These are phyloP conservation scores for Fragum fragum DNA, from an alignment of 2,888 invertebrate genomes.

Conservation along the genomic window DNA sequence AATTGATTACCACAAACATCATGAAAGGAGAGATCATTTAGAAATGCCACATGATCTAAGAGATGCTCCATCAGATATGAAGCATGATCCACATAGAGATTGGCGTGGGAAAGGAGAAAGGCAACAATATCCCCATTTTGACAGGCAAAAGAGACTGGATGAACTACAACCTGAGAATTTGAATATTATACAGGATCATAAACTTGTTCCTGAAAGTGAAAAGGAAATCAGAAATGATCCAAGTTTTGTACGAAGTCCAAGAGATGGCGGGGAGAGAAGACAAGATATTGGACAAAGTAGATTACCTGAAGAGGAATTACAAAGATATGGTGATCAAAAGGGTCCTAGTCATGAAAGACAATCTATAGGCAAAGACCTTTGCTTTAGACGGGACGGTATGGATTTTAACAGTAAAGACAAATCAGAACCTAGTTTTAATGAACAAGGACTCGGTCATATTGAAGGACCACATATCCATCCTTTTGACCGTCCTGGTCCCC, in stretches of 20 bases:
- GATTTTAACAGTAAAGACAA: neutral
- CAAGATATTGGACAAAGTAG: neutral
- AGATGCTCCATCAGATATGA: neutral
- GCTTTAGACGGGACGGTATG: neutral
- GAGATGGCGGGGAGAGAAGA: neutral
- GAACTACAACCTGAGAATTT: neutral
- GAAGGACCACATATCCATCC: neutral
- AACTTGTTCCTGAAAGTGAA: neutral
- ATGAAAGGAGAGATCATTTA: neutral
- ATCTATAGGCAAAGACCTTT: neutral
- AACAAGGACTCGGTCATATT: neutral
- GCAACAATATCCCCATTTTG: neutral
- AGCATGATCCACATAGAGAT: neutral
- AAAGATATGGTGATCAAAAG: neutral
- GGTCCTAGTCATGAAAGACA: neutral
- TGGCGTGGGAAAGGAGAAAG: neutral
- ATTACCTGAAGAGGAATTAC: neutral
- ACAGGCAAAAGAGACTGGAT: constrained; percentile 1
- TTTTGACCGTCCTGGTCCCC: neutral
- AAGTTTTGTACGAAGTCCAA: constrained; percentile 13
- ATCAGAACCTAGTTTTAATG: neutral
- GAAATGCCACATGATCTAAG: neutral
- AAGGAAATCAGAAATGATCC: neutral
- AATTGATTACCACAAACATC: neutral
- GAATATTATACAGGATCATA: neutral